Percentiles rank a stretch among this genome's conserved stretches.
These are phyloP conservation scores for Ciconia boyciana DNA, from an alignment of 2,113 vertebrate genomes.

Conservation along the genomic window DNA sequence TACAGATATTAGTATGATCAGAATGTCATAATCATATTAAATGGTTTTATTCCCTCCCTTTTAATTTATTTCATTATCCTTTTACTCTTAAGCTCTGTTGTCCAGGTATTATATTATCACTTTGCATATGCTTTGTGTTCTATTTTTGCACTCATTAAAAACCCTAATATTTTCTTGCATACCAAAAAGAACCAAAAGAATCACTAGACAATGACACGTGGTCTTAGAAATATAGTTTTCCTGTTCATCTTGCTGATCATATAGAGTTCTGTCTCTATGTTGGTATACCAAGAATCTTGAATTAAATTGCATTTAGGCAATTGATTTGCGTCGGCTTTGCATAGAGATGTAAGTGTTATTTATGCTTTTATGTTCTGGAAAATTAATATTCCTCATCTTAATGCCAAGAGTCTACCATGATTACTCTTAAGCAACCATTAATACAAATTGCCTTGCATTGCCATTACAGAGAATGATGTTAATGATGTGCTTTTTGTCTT, in stretches of 20 bases:
- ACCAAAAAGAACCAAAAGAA: neutral
- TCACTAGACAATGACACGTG: neutral
- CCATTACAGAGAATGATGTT: neutral
- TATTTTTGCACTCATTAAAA: neutral
- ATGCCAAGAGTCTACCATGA: neutral
- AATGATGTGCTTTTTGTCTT: slow-evolving; percentile 3
- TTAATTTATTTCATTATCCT: neutral
- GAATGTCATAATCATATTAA: neutral
- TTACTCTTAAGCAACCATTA: neutral
- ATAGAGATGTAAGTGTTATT: neutral
- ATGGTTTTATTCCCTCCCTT: neutral
- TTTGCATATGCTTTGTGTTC: neutral
- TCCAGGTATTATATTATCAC: neutral
- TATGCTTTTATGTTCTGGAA: neutral
- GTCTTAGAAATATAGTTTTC: neutral
- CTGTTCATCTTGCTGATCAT: neutral
- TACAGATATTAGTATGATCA: neutral
- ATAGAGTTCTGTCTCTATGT: neutral
- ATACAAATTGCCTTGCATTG: neutral
- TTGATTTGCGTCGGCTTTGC: neutral
- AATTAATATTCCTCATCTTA: neutral
- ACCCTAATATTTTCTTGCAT: neutral
- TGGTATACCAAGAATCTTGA: neutral
- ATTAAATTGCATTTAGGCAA: neutral
- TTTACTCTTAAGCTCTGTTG: neutral